Conservation (phyloP, 2,888 invertebrate genomes). For the Merodon equestris region DNA sequence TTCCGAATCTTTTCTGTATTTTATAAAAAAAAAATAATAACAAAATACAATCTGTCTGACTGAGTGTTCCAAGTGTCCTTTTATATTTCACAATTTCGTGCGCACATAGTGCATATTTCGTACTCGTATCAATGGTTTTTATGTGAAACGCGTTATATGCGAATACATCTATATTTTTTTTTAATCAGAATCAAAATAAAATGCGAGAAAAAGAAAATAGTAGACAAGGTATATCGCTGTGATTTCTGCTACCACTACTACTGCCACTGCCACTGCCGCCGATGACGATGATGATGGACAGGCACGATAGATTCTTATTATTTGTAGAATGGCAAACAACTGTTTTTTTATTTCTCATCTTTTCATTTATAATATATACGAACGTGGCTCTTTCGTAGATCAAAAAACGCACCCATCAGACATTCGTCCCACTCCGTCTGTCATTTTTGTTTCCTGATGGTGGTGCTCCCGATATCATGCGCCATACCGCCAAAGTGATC, state of each 20-base stretch:
- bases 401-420: slow-evolving; percentile 54
- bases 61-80: slow-evolving; percentile 68
- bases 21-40: slow-evolving; percentile 54
- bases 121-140: slow-evolving; percentile 28
- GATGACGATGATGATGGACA: slow-evolving; percentile 62
- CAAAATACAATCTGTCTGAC: slow-evolving; percentile 67
- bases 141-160: slow-evolving; percentile 47
- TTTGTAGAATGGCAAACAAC: slow-evolving; percentile 65
- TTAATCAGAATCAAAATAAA: background rate
- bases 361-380: slow-evolving; percentile 16
- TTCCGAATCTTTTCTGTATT: slow-evolving; percentile 45
- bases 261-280: slow-evolving; percentile 50
- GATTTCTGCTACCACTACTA: background rate
- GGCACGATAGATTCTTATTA: slow-evolving; percentile 67
- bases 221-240: background rate
- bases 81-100: slow-evolving; percentile 35
- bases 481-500: slow-evolving; percentile 48
- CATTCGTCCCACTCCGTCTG: background rate
- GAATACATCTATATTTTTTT: slow-evolving; percentile 28
- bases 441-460: background rate
- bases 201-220: slow-evolving; percentile 7
- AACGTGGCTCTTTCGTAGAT: slow-evolving; percentile 47
- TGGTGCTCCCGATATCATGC: background rate
- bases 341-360: slow-evolving; percentile 19
- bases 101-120: slow-evolving; percentile 18